These are phyloP conservation scores for Mycetomoellerius zeteki DNA, from an alignment of 1,140 invertebrate species.

Conservation along the genomic window DNA sequence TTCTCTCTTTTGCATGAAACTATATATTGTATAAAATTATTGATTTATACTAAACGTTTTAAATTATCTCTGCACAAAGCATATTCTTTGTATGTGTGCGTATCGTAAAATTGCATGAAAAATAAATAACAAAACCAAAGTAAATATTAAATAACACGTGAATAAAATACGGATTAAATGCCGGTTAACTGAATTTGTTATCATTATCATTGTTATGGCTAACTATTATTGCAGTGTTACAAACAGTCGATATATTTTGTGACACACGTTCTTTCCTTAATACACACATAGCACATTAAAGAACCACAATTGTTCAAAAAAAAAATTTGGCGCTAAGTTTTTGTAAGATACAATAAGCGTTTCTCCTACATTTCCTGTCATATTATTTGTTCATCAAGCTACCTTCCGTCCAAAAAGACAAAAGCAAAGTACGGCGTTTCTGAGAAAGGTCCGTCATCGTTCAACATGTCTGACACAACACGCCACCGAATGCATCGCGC, in stretches of 20 bases:
- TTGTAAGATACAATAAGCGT: not conserved
- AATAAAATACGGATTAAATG: not conserved
- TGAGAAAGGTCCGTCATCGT: slow-evolving; percentile 9
- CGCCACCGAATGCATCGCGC: slow-evolving; percentile 10
- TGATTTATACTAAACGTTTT: not conserved
- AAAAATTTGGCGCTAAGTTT: not conserved
- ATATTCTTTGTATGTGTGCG: too few relatives aligned
- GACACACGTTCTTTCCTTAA: not conserved
- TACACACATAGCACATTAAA: not conserved
- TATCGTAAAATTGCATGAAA: not conserved
- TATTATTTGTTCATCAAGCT: not conserved
- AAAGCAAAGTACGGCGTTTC: not conserved
- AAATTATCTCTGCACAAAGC: not conserved
- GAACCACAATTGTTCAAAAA: not conserved
- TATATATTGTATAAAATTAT: not conserved
- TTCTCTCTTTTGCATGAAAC: not conserved
- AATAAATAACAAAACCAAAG: not conserved
- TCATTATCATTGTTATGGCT: not conserved
- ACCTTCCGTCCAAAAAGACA: not conserved
- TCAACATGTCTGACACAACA: slow-evolving; percentile 13
- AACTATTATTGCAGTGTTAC: not conserved
- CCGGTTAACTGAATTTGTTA: slow-evolving; percentile 5
- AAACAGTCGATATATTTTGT: not conserved
- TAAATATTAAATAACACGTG: slow-evolving; percentile 12
- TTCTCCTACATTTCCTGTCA: too few relatives aligned